Conservation (phyloP, 2,797 vertebrate species). For the Staurois parvus region DNA sequence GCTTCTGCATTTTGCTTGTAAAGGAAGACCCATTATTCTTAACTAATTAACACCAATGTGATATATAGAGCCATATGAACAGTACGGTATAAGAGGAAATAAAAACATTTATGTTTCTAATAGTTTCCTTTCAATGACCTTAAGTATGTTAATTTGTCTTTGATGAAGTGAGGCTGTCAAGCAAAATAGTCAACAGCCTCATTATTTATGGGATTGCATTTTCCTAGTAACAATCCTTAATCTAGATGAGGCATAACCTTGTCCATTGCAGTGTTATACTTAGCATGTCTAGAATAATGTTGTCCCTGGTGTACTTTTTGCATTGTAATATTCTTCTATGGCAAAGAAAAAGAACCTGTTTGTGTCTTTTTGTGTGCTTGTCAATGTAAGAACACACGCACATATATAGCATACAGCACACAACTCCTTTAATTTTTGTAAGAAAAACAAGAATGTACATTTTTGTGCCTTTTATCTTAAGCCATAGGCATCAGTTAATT, state of each 20-base stretch:
- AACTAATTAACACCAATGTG: slow-evolving; percentile 66
- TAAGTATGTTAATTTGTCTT: slow-evolving; percentile 68
- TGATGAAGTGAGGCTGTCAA: slow-evolving; percentile 68
- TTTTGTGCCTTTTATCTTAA: too few relatives aligned
- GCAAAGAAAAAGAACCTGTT: too few relatives aligned
- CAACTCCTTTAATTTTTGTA: too few relatives aligned
- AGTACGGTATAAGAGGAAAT: slow-evolving; percentile 67
- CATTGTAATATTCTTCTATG: too few relatives aligned
- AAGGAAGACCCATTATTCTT: slow-evolving; percentile 66
- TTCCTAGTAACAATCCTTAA: slow-evolving; percentile 61
- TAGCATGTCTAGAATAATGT: slow-evolving; percentile 51
- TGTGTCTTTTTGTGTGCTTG: too few relatives aligned
- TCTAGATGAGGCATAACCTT: slow-evolving; percentile 64
- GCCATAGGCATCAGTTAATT: too few relatives aligned
- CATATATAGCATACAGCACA: too few relatives aligned
- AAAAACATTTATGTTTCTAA: slow-evolving; percentile 71
- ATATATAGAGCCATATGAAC: slow-evolving; percentile 65
- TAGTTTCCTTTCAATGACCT: slow-evolving; percentile 71
- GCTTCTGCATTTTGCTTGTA: slow-evolving; percentile 48
- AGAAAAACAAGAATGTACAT: too few relatives aligned
- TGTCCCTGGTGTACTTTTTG: slow-evolving; percentile 1
- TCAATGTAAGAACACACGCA: too few relatives aligned
- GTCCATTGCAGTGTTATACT: slow-evolving; percentile 33
- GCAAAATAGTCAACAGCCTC: slow-evolving; percentile 67
- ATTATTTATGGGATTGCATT: slow-evolving; percentile 69